Evolutionary conservation across 2,797 vertebrate genomes (phyloP), one percentile per base, ranked within the genome.

Genomic region (Zalophus californianus): DNA sequence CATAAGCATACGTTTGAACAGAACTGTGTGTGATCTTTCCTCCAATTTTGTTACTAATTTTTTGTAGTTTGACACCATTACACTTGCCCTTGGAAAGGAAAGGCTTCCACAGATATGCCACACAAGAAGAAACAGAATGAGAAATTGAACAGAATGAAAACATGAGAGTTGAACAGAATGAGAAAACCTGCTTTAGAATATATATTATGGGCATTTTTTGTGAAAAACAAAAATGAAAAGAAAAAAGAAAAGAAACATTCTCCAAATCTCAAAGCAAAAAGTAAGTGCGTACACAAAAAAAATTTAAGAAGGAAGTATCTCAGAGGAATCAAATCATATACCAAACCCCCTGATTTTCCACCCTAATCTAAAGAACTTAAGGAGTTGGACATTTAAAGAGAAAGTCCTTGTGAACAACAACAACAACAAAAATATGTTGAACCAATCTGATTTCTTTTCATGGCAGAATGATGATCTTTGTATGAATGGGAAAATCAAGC

Each of bases 401-500:
- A 83, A 70, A 50, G 8, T 93, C 38, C 29, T 58, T 79, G 18
- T 78, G 18, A 90, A 77, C 12, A 50, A 88, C 23, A 88, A 75
- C 11, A 84, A 50, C 66, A 90, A 56, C 8, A 44, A 91, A 91
- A 91, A 78, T 60, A 73, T 35, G 16, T 60, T 66, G 50, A 86
- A 68, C 13, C 54, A 35, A 54, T 93, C 0, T n/a, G 10, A 92
- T 88, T 87, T 90, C 35, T 87, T 93, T 73, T 80, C 38, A 92
- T 77, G 83, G 9, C n/a, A 91, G n/a, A 82, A 84, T 77, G 23
- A 68, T 77, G 3, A 50, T 80, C 38, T 93, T 83, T 88, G 14
- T 58, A 27, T 27, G 52, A 94, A 95, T 35, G 41, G 23, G 9
- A 80, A 96, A 92, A 86, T 72, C 32, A 84, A 90, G 14, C 20